Evolutionary conservation across 2,888 invertebrate genomes (phyloP).

Genomic region (Deilephila elpenor): DNA sequence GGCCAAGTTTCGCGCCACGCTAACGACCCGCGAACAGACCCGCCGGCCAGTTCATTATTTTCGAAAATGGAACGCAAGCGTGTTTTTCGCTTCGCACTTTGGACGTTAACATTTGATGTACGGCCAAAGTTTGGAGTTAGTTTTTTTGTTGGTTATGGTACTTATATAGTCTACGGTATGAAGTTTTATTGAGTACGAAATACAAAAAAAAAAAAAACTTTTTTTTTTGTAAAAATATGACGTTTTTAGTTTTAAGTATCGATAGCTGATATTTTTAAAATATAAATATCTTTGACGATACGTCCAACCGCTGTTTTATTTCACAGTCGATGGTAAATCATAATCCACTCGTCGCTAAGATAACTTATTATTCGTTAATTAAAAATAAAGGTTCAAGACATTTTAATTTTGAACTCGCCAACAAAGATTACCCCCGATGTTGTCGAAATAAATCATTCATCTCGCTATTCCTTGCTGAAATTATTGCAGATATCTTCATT

Average conservation of each 20-base stretch:
- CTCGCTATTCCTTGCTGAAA: background rate
- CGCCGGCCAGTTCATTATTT: slow-evolving; percentile 77
- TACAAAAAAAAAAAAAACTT: background rate
- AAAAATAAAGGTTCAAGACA: too few relatives aligned
- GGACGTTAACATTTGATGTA: slow-evolving; percentile 45
- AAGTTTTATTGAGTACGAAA: background rate
- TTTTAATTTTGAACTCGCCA: too few relatives aligned
- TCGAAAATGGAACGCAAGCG: slow-evolving; percentile 67
- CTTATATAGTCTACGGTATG: background rate
- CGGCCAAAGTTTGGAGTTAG: slow-evolving; percentile 23
- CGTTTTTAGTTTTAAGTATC: too few relatives aligned
- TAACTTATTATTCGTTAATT: too few relatives aligned
- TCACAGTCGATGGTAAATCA: too few relatives aligned
- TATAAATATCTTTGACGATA: too few relatives aligned
- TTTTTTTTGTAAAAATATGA: background rate
- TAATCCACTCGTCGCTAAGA: too few relatives aligned
- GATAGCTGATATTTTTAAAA: too few relatives aligned
- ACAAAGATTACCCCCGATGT: too few relatives aligned
- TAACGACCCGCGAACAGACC: slow-evolving; percentile 73
- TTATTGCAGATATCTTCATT: background rate
- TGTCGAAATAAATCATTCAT: too few relatives aligned
- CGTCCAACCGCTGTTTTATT: too few relatives aligned
- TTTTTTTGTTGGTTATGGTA: slow-evolving; percentile 21
- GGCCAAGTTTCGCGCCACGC: slow-evolving; percentile 61
- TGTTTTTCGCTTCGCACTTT: slow-evolving; percentile 43